phyloP scores from a whole-genome alignment of 2,888 invertebrate species.

The Melanophora roralis region DNA sequence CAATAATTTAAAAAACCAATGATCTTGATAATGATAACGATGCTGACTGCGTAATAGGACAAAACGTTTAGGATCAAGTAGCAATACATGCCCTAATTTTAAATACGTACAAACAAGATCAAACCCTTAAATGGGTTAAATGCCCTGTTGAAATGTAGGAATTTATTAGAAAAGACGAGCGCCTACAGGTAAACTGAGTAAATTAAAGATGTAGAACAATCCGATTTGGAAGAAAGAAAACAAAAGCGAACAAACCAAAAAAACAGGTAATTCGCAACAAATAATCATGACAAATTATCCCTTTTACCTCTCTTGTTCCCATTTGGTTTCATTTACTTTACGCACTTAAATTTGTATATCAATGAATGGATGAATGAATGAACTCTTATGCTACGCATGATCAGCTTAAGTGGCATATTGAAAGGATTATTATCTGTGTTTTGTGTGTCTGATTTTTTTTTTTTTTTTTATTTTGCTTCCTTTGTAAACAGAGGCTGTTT shows the following conservation, averaged over 20 bases:
- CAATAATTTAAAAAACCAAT: conserved; percentile 69
- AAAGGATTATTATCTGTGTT: conserved; percentile 74
- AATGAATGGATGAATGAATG: conserved; percentile 66
- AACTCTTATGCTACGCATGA: conserved; percentile 71
- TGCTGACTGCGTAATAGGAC: neutral
- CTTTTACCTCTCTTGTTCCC: neutral
- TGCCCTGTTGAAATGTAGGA: conserved; percentile 43
- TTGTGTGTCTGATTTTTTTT: too few relatives aligned
- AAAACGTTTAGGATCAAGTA: conserved; percentile 14
- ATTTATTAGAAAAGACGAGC: conserved; percentile 23
- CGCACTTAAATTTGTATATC: neutral
- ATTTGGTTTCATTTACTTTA: neutral
- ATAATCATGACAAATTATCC: conserved; percentile 41
- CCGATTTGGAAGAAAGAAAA: neutral
- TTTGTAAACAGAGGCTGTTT: conserved; percentile 54
- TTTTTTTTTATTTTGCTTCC: conserved; percentile 5
- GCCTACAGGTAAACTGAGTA: conserved; percentile 59
- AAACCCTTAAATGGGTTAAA: conserved; percentile 70
- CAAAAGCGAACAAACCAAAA: conserved; percentile 39
- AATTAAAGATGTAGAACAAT: conserved; percentile 41
- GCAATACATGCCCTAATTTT: conserved; percentile 68
- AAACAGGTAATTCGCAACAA: conserved; percentile 43
- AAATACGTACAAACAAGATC: conserved; percentile 64
- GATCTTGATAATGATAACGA: conserved; percentile 49
- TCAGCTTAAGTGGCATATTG: conserved; percentile 77